phyloP scores from a whole-genome alignment of 1,140 invertebrate species.

The fruit fly (Drosophila melanogaster) region DNA sequence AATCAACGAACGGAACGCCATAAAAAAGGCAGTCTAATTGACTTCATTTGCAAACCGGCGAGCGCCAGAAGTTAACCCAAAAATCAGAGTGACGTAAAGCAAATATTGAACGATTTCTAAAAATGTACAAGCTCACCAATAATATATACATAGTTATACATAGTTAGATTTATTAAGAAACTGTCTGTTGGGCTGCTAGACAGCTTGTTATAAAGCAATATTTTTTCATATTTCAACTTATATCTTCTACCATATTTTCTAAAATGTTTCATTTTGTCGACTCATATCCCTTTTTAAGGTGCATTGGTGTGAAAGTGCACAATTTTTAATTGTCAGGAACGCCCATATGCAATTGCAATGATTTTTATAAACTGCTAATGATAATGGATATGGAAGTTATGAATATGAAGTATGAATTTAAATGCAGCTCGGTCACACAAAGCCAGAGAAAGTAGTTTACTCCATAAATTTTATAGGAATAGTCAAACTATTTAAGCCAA shows the following conservation, averaged over 20 bases:
- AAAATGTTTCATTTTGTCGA: background rate
- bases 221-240: background rate
- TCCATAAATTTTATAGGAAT: background rate
- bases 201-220: background rate
- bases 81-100: constrained; percentile 40
- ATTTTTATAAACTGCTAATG: constrained; percentile 51
- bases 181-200: background rate
- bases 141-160: background rate
- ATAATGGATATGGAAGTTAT: constrained; percentile 19
- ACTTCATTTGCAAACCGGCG: constrained; percentile 34
- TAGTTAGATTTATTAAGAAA: background rate
- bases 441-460: too few species aligned
- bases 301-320: constrained; percentile 1
- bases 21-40: constrained; percentile 25
- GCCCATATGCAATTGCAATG: constrained; percentile 12
- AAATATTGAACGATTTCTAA: constrained; percentile 32
- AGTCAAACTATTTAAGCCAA: background rate
- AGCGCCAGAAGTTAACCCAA: constrained; percentile 20
- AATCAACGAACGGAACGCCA: constrained; percentile 35
- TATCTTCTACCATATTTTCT: background rate
- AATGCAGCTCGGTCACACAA: background rate
- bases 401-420: background rate
- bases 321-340: background rate
- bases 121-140: constrained; percentile 3
- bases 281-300: background rate